Conservation (phyloP, 2,797 vertebrate species). For the Danio choprae region DNA sequence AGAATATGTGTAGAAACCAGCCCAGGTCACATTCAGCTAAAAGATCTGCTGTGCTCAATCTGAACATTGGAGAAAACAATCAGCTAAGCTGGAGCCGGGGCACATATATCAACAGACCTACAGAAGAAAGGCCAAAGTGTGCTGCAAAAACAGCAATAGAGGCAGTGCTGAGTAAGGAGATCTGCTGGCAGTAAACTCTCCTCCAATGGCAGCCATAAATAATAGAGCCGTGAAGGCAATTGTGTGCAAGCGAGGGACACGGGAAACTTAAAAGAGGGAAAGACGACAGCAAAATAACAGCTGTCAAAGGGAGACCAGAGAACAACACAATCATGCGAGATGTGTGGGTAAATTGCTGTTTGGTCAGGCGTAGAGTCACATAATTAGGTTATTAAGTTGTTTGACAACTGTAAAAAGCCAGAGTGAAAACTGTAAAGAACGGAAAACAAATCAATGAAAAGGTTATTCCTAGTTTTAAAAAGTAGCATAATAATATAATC, state of each 20-base stretch:
- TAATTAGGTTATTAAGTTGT: constrained; percentile 51
- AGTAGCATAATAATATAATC: constrained; percentile 3
- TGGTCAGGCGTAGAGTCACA: constrained; percentile 40
- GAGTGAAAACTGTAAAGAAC: constrained; percentile 10
- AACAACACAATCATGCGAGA: constrained; percentile 19
- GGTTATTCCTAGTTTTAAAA: background rate
- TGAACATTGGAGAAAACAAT: constrained; percentile 43
- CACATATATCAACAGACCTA: constrained; percentile 56
- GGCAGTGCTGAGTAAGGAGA: constrained; percentile 63
- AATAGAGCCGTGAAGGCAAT: constrained; percentile 54
- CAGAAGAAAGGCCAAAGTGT: constrained; percentile 50
- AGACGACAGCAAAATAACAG: constrained; percentile 19
- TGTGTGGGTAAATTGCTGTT: constrained; percentile 42
- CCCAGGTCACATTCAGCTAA: constrained; percentile 52
- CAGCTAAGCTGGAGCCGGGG: constrained; percentile 27
- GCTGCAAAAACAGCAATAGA: constrained; percentile 13
- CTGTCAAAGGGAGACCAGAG: constrained; percentile 49
- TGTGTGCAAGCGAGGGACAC: constrained; percentile 26
- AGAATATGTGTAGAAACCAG: background rate
- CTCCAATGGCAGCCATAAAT: constrained; percentile 66
- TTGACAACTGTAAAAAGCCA: constrained; percentile 53
- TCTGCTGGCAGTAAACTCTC: constrained; percentile 59
- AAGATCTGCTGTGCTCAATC: constrained; percentile 51
- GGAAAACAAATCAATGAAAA: background rate
- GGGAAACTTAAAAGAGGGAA: constrained; percentile 13